Evolutionary conservation across 92 coral and sea anemone species (phyloP).

Genomic region (Zoanthus gigantus): DNA sequence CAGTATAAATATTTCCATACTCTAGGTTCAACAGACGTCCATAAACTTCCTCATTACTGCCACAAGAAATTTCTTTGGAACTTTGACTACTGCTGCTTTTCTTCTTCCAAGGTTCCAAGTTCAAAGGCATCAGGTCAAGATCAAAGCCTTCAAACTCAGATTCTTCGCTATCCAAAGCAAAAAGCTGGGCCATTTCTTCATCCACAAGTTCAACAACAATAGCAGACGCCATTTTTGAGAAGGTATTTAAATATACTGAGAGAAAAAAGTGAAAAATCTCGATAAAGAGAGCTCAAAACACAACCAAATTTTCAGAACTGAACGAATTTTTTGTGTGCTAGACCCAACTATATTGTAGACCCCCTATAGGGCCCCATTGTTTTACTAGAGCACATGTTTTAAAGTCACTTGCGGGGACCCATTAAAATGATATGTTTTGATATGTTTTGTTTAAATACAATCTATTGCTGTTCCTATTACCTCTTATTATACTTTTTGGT

Average conservation of each 20-base stretch:
- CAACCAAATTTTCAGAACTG: conserved; percentile 38
- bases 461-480: no score
- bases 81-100: no score
- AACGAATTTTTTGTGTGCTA: conserved; percentile 9
- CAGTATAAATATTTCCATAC: no score
- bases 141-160: conserved; percentile 49
- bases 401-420: conserved; percentile 29
- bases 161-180: conserved; percentile 52
- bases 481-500: no score
- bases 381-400: conserved; percentile 30
- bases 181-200: conserved; percentile 46
- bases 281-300: conserved; percentile 25
- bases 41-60: no score
- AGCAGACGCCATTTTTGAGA: conserved; percentile 58
- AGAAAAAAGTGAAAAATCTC: conserved; percentile 4
- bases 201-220: conserved; percentile 27
- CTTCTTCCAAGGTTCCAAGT: no score
- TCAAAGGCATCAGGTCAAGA: conserved; percentile 18
- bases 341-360: conserved; percentile 15
- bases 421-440: not conserved
- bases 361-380: conserved; percentile 31
- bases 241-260: conserved; percentile 8
- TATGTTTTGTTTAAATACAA: no score
- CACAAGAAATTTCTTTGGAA: no score
- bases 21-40: no score